Conservation (phyloP, 37 sponge, comb jelly and placozoan species). For the Corticium candelabrum region DNA sequence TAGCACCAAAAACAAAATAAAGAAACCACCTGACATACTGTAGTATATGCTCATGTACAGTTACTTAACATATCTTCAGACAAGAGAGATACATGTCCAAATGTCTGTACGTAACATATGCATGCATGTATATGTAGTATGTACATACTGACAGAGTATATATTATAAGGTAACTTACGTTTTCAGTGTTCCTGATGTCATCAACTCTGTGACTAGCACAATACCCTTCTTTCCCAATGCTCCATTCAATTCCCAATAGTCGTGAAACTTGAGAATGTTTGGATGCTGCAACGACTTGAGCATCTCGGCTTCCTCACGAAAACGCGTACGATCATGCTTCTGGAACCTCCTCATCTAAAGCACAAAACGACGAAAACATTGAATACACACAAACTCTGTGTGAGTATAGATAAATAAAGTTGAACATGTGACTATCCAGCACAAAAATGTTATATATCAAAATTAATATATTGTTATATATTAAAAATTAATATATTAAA, state of each 20-base stretch:
- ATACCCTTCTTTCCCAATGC: conserved; percentile 38
- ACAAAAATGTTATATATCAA: no score
- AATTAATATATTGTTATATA: no score
- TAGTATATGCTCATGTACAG: no score
- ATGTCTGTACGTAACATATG: background rate
- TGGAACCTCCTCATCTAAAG: background rate
- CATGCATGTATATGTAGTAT: background rate
- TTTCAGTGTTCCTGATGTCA: conserved; percentile 97
- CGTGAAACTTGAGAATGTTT: conserved; percentile 86
- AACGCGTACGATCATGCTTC: conserved; percentile 30
- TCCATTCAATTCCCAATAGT: conserved; percentile 61
- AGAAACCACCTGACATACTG: no score
- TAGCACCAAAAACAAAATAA: no score
- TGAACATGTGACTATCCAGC: no score
- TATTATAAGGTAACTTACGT: conserved; percentile 76
- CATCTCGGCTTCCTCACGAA: conserved; percentile 87
- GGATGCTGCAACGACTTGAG: conserved; percentile 92
- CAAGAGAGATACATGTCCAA: background rate
- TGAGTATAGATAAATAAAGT: no score
- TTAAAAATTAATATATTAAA: no score
- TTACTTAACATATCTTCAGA: background rate
- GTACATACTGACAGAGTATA: no score
- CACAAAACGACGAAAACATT: background rate
- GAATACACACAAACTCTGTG: background rate
- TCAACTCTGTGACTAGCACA: conserved; percentile 88